Conservation (phyloP, 2,797 vertebrate genomes). For the Tinamus major region DNA sequence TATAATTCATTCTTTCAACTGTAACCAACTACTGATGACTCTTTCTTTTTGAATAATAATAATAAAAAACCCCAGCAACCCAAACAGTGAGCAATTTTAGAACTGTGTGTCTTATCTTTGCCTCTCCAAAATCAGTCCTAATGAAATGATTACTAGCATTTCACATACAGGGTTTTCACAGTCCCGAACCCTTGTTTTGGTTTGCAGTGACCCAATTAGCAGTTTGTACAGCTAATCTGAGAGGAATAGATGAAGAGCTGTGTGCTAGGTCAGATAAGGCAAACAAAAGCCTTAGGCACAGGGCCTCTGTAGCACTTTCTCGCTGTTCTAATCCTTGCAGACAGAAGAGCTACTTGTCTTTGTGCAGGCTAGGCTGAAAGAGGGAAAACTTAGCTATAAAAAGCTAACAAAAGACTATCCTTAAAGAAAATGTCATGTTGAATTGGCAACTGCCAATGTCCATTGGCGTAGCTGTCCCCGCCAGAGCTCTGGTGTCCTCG, state of each 20-base stretch:
- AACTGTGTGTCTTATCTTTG: background rate
- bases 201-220: fast-evolving
- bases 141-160: background rate
- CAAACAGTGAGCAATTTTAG: background rate
- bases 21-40: background rate
- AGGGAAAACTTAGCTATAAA: background rate
- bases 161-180: background rate
- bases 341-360: background rate
- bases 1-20: constrained; percentile 7
- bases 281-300: background rate
- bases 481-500: background rate
- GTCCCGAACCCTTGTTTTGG: background rate
- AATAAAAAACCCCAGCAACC: background rate
- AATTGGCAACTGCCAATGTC: background rate
- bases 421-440: background rate
- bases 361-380: background rate
- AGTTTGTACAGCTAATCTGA: background rate
- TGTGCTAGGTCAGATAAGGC: background rate
- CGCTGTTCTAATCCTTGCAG: background rate
- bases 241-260: background rate
- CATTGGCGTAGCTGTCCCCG: background rate
- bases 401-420: background rate
- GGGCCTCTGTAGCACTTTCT: background rate
- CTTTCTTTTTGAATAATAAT: background rate
- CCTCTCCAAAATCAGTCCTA: background rate